These are phyloP conservation scores for Cabera pusaria DNA, from an alignment of 2,888 invertebrate genomes.

Conservation along the genomic window DNA sequence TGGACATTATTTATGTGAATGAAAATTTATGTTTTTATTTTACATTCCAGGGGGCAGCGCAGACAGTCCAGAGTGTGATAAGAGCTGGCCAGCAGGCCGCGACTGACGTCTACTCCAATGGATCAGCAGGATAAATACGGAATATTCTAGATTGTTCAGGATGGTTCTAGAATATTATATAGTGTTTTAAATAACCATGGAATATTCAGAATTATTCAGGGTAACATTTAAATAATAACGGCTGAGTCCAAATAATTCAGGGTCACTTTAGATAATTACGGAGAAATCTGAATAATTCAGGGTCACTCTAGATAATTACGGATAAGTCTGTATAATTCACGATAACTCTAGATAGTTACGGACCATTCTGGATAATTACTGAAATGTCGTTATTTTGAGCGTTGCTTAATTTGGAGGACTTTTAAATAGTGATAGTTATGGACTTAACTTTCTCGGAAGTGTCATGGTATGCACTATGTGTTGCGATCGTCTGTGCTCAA, in stretches of 20 bases:
- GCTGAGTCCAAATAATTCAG: conserved; percentile 6
- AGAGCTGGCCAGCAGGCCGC: conserved; percentile 80
- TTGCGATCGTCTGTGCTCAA: conserved; percentile 64
- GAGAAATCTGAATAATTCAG: conserved; percentile 20
- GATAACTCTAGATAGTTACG: neutral
- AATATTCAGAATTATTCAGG: too few species aligned
- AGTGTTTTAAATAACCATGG: conserved; percentile 1
- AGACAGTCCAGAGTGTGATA: conserved; percentile 87
- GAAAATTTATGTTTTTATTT: conserved; percentile 2
- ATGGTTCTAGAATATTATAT: conserved; percentile 1
- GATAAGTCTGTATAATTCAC: conserved; percentile 7
- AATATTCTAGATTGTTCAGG: conserved; percentile 1
- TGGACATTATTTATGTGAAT: neutral
- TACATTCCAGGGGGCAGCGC: conserved; percentile 88
- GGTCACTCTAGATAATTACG: conserved; percentile 1
- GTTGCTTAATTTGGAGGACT: conserved; percentile 21
- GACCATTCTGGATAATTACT: too few species aligned
- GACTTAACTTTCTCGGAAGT: conserved; percentile 78
- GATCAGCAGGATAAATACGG: conserved; percentile 53
- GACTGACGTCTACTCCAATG: conserved; percentile 72
- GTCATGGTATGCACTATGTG: conserved; percentile 79
- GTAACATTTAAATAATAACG: neutral
- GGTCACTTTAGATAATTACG: conserved; percentile 22
- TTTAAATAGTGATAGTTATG: conserved; percentile 35
- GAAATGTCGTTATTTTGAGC: neutral